phyloP scores from a whole-genome alignment of 2,113 vertebrate species.

The Diadophis punctatus region DNA sequence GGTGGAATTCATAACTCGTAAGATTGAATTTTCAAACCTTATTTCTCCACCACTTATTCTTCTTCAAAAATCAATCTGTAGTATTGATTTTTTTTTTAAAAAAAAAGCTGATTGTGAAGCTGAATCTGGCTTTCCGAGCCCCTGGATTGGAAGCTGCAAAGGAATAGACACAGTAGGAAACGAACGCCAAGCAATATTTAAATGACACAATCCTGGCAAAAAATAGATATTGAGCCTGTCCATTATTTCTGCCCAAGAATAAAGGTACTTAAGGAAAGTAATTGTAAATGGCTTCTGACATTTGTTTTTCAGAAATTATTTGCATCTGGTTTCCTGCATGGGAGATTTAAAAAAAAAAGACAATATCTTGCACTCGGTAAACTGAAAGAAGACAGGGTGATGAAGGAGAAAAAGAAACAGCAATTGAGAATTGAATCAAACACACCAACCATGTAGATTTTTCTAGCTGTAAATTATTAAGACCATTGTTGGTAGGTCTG shows the following conservation, averaged over 20 bases:
- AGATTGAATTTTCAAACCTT: neutral
- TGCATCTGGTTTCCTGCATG: conserved; percentile 76
- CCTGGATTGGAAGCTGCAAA: conserved; percentile 56
- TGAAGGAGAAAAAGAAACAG: conserved; percentile 51
- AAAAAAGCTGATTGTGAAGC: conserved; percentile 4
- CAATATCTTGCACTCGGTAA: conserved; percentile 75
- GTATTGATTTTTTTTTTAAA: neutral
- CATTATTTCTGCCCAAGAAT: conserved; percentile 71
- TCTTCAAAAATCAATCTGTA: neutral
- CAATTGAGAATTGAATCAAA: conserved; percentile 83
- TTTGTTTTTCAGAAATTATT: conserved; percentile 80
- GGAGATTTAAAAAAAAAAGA: conserved; percentile 15
- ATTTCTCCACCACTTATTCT: neutral
- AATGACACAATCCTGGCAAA: conserved; percentile 67
- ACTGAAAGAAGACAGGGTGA: conserved; percentile 35
- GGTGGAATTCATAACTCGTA: neutral
- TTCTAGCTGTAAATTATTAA: conserved; percentile 83
- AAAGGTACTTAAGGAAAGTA: conserved; percentile 69
- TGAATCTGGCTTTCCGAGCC: conserved; percentile 52
- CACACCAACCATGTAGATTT: conserved; percentile 76
- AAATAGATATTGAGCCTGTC: conserved; percentile 71
- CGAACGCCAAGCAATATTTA: conserved; percentile 77
- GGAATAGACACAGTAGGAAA: conserved; percentile 61
- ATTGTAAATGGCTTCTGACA: conserved; percentile 71
- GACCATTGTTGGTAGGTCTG: conserved; percentile 77